Conservation (phyloP, 2,888 invertebrate genomes). For the Crocallis elinguaria region DNA sequence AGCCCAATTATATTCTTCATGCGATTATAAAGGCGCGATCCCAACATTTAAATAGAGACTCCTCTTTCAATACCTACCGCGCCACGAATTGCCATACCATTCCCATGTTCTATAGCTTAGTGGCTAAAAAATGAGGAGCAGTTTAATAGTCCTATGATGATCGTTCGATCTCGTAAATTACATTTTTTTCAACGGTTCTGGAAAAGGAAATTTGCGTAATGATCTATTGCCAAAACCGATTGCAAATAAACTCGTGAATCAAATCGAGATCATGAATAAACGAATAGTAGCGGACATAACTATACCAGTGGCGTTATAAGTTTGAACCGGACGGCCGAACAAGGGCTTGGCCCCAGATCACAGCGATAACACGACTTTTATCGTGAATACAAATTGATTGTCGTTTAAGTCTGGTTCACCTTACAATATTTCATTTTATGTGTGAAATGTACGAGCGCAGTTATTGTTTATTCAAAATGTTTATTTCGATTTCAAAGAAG, state of each 20-base stretch:
- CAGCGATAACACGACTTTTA: conserved; percentile 61
- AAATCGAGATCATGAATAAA: conserved; percentile 27
- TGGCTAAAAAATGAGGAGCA: conserved; percentile 52
- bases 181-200: conserved; percentile 51
- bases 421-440: conserved; percentile 40
- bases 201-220: conserved; percentile 39
- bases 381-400: conserved; percentile 68
- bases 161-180: conserved; percentile 50
- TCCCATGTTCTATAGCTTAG: conserved; percentile 65
- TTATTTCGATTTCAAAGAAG: conserved; percentile 31
- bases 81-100: conserved; percentile 64
- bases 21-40: conserved; percentile 73
- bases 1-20: conserved; percentile 74
- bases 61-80: conserved; percentile 63
- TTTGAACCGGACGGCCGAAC: conserved; percentile 32
- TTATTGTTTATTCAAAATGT: conserved; percentile 25
- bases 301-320: conserved; percentile 34
- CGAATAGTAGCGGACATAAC: conserved; percentile 20
- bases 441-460: conserved; percentile 25
- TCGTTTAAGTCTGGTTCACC: conserved; percentile 51
- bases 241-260: conserved; percentile 24
- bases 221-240: conserved; percentile 22
- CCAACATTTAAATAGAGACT: conserved; percentile 68
- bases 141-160: conserved; percentile 56
- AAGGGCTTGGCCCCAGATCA: conserved; percentile 54